A percentile compares a stretch with the other conserved stretches of the same genome.
phyloP scores from a whole-genome alignment of 1,140 invertebrate genomes.

The Cyrtorhinus lividipennis region DNA sequence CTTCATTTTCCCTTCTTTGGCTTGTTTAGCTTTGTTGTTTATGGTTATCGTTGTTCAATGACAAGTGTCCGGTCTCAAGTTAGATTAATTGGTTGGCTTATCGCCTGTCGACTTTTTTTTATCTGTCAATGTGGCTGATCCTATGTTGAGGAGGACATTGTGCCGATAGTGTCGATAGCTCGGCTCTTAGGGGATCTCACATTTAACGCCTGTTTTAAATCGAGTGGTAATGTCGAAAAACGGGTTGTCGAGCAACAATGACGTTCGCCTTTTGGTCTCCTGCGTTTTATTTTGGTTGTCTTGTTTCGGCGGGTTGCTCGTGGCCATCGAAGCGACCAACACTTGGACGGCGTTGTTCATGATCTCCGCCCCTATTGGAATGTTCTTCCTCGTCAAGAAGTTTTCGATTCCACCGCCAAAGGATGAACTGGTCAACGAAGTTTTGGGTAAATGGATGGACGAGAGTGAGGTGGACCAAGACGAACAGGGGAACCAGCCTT shows the following conservation, averaged over 20 bases:
- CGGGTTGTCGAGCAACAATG: background rate
- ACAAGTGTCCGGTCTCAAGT: no score
- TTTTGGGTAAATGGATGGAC: background rate
- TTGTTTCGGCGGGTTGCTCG: conserved; percentile 4
- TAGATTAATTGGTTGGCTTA: no score
- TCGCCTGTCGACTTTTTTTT: no score
- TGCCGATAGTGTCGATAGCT: no score
- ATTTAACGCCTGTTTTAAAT: no score
- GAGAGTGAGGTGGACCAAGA: background rate
- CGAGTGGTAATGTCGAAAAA: background rate
- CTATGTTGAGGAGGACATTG: no score
- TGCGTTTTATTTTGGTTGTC: conserved; percentile 8
- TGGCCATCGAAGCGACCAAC: conserved; percentile 17
- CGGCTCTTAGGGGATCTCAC: no score
- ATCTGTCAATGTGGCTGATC: no score
- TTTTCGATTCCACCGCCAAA: conserved; percentile 6
- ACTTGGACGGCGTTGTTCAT: background rate
- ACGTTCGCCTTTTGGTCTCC: background rate
- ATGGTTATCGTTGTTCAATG: no score
- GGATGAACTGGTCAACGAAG: background rate
- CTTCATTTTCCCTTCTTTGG: no score
- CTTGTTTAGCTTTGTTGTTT: no score
- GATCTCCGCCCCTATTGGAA: background rate
- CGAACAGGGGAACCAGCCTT: background rate
- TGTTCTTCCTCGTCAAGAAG: conserved; percentile 1